Base-by-base conservation (phyloP, 2,113 vertebrate genomes). In the Rhizomys pruinosus region DNA sequence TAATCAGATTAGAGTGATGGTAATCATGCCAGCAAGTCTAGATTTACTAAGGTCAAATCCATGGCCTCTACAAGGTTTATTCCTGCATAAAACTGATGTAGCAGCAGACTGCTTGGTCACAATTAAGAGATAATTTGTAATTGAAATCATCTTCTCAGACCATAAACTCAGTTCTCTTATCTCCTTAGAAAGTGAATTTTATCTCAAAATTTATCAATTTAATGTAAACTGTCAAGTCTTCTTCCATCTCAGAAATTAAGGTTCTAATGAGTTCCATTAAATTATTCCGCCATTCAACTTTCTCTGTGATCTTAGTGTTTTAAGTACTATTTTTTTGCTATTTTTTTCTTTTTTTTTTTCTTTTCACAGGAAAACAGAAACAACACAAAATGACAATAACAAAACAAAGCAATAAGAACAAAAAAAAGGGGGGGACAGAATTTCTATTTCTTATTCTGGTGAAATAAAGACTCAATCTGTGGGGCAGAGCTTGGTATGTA, bases 11-110 rank as follows among this genome's bases (percentile, higher is more conserved):
- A 95, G 47, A 79, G 74, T 59, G 78, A 92, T 81, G 94, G 39
- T 91, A 96, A 97, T 96, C 86, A 85, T 20, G 37, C 95, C 94
- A 96, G 82, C 12, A 3, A 93, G 94, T 96, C 97, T 96, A 94
- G 94, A 94, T 82, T 88, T 90, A 37, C 63, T 85, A 44, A 95
- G 89, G 95, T 95, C 95, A 96, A 88, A 93, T 6, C 82, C 32
- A 81, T 94, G 77, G 74, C 72, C 73, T 96, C 94, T 85, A 44
- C 25, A 82, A 88, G 63, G 92, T 78, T 95, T 78, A 72, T 85
- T 92, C 63, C 68, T 81, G n/a, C 55, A 78, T 92, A 37, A 63
- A 64, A 87, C 88, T 90, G 64, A 74, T 42, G 66, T 94, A 79
- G 73, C 52, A 27, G 76, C 52, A 61, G 69, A 92, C 39, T 80